A percentile compares a stretch with the other conserved stretches of the same genome.
Evolutionary conservation across 2,113 vertebrate species (phyloP).

Genomic region (Paracanthobrama guichenoti): DNA sequence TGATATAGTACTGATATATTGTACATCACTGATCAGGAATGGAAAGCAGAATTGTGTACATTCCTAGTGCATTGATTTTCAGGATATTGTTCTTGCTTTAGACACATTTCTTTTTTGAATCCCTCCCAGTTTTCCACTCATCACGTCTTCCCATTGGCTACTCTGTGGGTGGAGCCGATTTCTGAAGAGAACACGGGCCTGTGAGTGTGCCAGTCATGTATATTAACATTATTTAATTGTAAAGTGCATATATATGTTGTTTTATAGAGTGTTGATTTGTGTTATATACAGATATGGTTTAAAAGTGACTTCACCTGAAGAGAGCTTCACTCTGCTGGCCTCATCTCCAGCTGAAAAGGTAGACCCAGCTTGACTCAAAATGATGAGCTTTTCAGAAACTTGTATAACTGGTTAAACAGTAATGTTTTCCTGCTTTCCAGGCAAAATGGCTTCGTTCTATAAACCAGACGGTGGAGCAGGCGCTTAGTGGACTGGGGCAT

Average conservation of each 20-base stretch:
- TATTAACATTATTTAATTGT: background rate
- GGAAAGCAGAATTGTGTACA: background rate
- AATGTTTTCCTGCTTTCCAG: slow-evolving; percentile 69
- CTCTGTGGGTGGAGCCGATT: slow-evolving; percentile 93
- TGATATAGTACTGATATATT: background rate
- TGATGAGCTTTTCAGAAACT: background rate
- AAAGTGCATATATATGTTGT: background rate
- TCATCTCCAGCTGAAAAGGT: slow-evolving; percentile 93
- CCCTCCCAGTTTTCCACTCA: slow-evolving; percentile 92
- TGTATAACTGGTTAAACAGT: background rate
- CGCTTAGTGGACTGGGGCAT: slow-evolving; percentile 76
- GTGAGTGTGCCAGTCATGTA: slow-evolving; percentile 76
- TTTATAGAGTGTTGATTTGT: background rate
- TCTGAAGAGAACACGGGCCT: slow-evolving; percentile 84
- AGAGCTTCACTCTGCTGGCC: slow-evolving; percentile 90
- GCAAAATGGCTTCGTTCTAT: slow-evolving; percentile 93
- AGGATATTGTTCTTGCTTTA: background rate
- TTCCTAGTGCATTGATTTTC: background rate
- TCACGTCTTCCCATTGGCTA: slow-evolving; percentile 91
- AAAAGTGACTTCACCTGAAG: slow-evolving; percentile 93
- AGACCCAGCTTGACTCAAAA: slow-evolving; percentile 5
- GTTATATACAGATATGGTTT: slow-evolving; percentile 80
- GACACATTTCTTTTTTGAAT: slow-evolving; percentile 16
- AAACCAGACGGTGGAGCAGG: slow-evolving; percentile 93
- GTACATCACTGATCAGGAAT: background rate